phyloP scores from a whole-genome alignment of 2,888 invertebrate species.

The Agriopis leucophaearia region DNA sequence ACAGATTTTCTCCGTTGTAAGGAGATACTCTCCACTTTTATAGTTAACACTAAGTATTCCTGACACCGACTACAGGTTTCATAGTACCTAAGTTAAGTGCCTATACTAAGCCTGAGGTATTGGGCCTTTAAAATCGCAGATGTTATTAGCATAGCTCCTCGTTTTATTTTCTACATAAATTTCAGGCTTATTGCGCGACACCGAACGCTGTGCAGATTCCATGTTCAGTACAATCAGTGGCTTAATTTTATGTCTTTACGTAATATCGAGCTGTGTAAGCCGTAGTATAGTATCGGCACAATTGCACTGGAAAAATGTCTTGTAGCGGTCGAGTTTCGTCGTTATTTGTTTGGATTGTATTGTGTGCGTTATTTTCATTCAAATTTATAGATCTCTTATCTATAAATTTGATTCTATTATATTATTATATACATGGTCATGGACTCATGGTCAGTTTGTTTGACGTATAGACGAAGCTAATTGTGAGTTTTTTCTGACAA shows the following conservation, averaged over 20 bases:
- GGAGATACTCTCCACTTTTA: conserved; percentile 35
- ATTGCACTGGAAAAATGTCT: conserved; percentile 31
- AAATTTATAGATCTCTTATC: background rate
- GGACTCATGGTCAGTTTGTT: no score
- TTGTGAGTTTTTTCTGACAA: background rate
- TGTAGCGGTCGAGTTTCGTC: conserved; percentile 21
- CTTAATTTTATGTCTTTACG: conserved; percentile 36
- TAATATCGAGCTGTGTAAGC: conserved; percentile 18
- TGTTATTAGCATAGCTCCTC: conserved; percentile 39
- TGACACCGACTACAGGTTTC: conserved; percentile 5
- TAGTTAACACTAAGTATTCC: conserved; percentile 37
- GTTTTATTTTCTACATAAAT: conserved; percentile 42
- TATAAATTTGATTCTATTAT: no score
- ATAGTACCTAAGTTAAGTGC: background rate
- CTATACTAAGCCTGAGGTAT: conserved; percentile 22
- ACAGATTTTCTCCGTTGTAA: conserved; percentile 17
- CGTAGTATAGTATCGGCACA: conserved; percentile 14
- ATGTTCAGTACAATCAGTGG: conserved; percentile 33
- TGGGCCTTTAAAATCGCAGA: conserved; percentile 36
- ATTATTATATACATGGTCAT: background rate
- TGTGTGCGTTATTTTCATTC: conserved; percentile 13
- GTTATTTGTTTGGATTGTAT: conserved; percentile 22
- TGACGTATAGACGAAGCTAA: background rate
- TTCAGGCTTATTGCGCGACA: conserved; percentile 33
- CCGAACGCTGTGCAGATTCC: conserved; percentile 20